Conservation (phyloP, 2,113 vertebrate genomes). For the Myrmophylax atrothorax region DNA sequence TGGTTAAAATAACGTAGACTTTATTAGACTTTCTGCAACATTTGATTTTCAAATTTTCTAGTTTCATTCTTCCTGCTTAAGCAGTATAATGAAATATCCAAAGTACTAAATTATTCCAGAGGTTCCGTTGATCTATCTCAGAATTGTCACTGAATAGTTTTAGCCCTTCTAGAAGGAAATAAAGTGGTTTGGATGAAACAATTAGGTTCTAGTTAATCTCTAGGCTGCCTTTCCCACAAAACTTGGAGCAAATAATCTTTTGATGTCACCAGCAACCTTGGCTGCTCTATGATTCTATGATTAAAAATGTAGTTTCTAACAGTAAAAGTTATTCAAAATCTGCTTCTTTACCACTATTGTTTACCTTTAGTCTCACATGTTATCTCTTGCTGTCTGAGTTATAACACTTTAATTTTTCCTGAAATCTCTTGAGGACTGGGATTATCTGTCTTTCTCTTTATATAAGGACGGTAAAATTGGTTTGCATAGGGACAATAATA, state of each 20-base stretch:
- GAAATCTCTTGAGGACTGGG: not conserved
- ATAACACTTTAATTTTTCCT: not conserved
- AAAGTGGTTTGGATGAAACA: not conserved
- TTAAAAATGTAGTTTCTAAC: not conserved
- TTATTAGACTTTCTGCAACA: not conserved
- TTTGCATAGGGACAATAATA: not conserved
- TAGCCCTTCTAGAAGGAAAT: not conserved
- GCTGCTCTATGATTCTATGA: not conserved
- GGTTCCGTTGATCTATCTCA: not conserved
- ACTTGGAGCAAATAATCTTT: not conserved
- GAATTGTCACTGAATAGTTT: not conserved
- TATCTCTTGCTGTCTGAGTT: not conserved
- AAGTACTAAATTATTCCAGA: not conserved
- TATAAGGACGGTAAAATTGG: not conserved
- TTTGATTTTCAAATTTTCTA: not conserved
- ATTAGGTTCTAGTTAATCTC: not conserved
- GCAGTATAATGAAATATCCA: not conserved
- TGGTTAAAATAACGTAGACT: not conserved
- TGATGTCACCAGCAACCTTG: accelerated
- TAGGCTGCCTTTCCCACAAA: not conserved
- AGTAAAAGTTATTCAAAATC: not conserved
- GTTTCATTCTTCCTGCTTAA: not conserved
- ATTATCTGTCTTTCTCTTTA: not conserved
- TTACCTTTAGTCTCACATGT: not conserved
- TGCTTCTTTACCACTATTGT: not conserved